Conservation (phyloP, 2,888 invertebrate species). For the Willowsia nigromaculata region DNA sequence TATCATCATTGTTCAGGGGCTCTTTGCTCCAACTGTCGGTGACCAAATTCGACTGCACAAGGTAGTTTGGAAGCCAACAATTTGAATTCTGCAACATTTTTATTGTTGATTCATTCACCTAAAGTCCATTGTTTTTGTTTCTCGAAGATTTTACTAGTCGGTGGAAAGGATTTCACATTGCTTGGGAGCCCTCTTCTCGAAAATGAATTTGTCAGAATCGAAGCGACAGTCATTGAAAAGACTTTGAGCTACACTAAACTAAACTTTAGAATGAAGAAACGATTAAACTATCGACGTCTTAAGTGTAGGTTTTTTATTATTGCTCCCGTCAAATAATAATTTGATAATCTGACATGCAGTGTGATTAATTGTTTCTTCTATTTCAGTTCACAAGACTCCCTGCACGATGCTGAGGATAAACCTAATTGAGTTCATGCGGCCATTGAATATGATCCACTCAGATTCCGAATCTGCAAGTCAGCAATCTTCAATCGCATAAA, state of each 20-base stretch:
- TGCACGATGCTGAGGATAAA: conserved; percentile 80
- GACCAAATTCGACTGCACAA: conserved; percentile 91
- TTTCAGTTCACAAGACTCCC: conserved; percentile 79
- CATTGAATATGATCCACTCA: conserved; percentile 25
- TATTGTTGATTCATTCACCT: no score
- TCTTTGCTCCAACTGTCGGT: conserved; percentile 90
- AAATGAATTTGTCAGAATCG: conserved; percentile 86
- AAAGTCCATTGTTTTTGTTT: no score
- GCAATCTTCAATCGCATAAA: not conserved
- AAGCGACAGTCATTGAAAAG: conserved; percentile 92
- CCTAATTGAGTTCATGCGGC: conserved; percentile 79
- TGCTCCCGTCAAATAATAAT: not conserved
- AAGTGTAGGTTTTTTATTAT: conserved; percentile 83
- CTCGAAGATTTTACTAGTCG: conserved; percentile 86
- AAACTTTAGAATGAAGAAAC: conserved; percentile 82
- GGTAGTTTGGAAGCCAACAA: no score
- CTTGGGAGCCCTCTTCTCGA: conserved; percentile 90
- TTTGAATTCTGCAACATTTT: no score
- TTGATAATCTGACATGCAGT: not conserved
- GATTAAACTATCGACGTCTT: conserved; percentile 86
- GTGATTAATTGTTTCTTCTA: not conserved
- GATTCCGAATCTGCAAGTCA: not conserved
- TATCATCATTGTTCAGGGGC: conserved; percentile 89
- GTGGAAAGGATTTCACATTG: conserved; percentile 89
- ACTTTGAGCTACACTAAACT: conserved; percentile 90